Percentiles rank a stretch among this genome's conserved stretches.
Evolutionary conservation across 2,797 vertebrate genomes (phyloP).

Genomic region (Sebastes wilsoni): DNA sequence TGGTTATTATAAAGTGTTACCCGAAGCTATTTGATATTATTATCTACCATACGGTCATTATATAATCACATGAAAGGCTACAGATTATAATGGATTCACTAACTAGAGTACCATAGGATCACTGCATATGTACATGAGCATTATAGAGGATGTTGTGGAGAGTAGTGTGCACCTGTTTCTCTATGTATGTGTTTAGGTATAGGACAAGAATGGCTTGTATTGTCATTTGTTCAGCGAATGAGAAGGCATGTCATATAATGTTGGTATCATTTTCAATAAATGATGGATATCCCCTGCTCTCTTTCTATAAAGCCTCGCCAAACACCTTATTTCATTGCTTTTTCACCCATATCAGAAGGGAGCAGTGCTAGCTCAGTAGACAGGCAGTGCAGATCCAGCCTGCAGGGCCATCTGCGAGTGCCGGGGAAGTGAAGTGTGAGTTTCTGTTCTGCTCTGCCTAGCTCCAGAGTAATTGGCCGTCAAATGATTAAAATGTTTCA

Average conservation of each 20-base stretch:
- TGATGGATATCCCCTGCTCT: slow-evolving; percentile 11
- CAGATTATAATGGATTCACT: background rate
- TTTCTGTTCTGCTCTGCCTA: slow-evolving; percentile 73
- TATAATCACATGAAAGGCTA: background rate
- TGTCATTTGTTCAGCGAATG: background rate
- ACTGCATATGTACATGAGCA: background rate
- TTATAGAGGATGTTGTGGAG: background rate
- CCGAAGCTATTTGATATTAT: background rate
- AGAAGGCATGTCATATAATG: background rate
- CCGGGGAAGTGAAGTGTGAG: slow-evolving; percentile 63
- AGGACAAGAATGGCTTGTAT: background rate
- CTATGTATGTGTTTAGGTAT: background rate
- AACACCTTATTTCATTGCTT: slow-evolving; percentile 36
- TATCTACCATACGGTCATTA: background rate
- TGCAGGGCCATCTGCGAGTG: slow-evolving; percentile 64
- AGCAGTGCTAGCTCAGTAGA: slow-evolving; percentile 34
- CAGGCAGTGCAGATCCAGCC: slow-evolving; percentile 45
- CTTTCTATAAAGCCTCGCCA: slow-evolving; percentile 12
- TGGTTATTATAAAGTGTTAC: too few species aligned
- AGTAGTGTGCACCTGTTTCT: background rate
- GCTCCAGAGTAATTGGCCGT: slow-evolving; percentile 75
- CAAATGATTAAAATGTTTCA: slow-evolving; percentile 76
- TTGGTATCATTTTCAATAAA: slow-evolving; percentile 31
- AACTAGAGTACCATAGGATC: background rate
- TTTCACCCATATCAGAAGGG: slow-evolving; percentile 42